A percentile compares a stretch with the other conserved stretches of the same genome.
Evolutionary conservation across 53 echinoderm and acorn worm species (phyloP).

Genomic region (Luidia sarsii): DNA sequence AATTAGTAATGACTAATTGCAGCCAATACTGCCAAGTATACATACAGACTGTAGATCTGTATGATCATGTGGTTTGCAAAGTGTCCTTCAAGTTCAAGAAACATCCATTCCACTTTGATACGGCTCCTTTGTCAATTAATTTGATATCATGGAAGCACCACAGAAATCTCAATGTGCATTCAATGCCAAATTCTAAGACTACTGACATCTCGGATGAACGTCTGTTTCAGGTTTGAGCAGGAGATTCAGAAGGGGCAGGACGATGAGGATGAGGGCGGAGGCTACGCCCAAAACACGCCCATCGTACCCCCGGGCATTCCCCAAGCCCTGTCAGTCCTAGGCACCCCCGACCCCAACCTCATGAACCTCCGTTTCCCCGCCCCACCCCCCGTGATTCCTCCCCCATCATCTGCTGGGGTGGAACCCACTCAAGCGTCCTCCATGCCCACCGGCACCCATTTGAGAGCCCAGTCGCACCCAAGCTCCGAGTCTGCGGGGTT

Average conservation of each 20-base stretch:
- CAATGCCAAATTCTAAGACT: background rate
- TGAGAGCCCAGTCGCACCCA: background rate
- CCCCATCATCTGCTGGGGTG: background rate
- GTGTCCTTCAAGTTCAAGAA: too few species aligned
- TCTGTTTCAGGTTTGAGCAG: constrained; percentile 75
- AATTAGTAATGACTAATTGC: too few species aligned
- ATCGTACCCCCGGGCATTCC: constrained; percentile 16
- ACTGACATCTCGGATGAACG: background rate
- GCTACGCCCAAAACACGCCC: background rate
- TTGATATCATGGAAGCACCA: too few species aligned
- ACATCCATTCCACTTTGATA: too few species aligned
- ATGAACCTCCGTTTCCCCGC: constrained; percentile 38
- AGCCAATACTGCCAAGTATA: too few species aligned
- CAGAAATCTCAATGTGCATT: too few species aligned
- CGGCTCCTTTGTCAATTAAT: too few species aligned
- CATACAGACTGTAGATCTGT: too few species aligned
- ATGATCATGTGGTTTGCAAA: too few species aligned
- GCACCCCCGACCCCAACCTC: constrained; percentile 34
- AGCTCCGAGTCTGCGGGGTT: background rate
- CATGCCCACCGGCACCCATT: background rate
- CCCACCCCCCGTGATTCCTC: background rate
- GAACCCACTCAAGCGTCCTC: background rate
- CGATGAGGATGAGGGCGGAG: background rate
- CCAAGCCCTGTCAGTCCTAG: constrained; percentile 22
- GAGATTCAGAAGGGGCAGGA: constrained; percentile 63